phyloP scores from a whole-genome alignment of 2,888 invertebrate genomes.

The Xanthorhoe designata region DNA sequence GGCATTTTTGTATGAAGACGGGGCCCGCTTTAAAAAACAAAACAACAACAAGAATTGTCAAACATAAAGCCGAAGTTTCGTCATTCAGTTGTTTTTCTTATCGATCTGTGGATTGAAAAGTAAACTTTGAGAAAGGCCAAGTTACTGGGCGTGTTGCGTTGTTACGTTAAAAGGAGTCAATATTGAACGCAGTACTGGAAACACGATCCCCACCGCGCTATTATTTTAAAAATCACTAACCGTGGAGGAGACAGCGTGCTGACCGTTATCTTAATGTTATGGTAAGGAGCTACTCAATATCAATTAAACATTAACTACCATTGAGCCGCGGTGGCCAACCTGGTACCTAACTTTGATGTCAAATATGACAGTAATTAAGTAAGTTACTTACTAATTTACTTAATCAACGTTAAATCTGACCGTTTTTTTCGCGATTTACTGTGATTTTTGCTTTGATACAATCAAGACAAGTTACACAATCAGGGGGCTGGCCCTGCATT shows the following conservation, averaged over 20 bases:
- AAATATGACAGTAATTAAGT: no score
- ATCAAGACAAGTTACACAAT: no score
- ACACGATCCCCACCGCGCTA: slow-evolving; percentile 24
- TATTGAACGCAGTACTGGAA: slow-evolving; percentile 23
- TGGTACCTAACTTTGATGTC: no score
- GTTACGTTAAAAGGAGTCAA: slow-evolving; percentile 32
- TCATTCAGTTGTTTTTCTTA: background rate
- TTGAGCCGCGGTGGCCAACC: no score
- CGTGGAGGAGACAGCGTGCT: slow-evolving; percentile 9
- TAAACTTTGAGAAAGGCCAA: slow-evolving; percentile 15
- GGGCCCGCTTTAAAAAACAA: no score
- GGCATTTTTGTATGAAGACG: no score
- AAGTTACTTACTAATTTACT: no score
- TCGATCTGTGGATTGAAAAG: slow-evolving; percentile 12
- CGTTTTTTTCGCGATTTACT: no score
- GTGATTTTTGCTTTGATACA: no score
- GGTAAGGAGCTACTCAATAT: slow-evolving; percentile 27
- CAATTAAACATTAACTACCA: slow-evolving; percentile 22
- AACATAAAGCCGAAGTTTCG: background rate
- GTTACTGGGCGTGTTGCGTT: slow-evolving; percentile 9
- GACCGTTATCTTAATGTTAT: slow-evolving; percentile 33
- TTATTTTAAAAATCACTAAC: slow-evolving; percentile 32
- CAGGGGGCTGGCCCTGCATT: no score
- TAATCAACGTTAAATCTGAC: no score
- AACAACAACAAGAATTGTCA: background rate